phyloP scores from a whole-genome alignment of 2,113 vertebrate species.

The Caloenas nicobarica region DNA sequence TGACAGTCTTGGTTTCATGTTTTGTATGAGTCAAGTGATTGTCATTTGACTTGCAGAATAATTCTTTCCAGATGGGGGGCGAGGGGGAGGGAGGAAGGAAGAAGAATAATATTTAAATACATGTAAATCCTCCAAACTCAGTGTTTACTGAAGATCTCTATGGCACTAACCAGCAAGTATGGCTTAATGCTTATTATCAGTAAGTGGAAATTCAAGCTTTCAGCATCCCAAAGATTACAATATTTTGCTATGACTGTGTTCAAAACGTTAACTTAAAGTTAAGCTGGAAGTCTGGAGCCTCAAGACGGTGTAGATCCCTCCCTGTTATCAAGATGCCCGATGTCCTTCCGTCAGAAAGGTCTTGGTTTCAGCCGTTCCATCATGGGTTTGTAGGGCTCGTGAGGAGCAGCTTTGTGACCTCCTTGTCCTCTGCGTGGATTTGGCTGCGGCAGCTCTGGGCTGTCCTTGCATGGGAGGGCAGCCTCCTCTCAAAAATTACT shows the following conservation, averaged over 20 bases:
- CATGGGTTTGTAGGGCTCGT: background rate
- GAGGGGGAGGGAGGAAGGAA: background rate
- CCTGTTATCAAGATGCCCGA: background rate
- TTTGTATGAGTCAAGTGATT: conserved; percentile 47
- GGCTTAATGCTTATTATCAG: background rate
- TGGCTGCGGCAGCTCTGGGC: background rate
- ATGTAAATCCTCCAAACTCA: background rate
- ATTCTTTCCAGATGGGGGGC: conserved; percentile 35
- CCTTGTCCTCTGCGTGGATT: background rate
- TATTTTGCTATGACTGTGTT: background rate
- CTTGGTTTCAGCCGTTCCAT: background rate
- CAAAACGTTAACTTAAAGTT: background rate
- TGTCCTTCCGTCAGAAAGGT: background rate
- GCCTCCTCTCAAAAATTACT: background rate
- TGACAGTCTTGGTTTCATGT: conserved; percentile 22
- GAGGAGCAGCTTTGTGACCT: background rate
- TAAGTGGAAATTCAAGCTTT: background rate
- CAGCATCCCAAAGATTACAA: background rate
- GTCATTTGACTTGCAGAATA: conserved; percentile 31
- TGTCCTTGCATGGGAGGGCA: background rate
- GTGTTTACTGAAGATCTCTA: background rate
- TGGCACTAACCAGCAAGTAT: background rate
- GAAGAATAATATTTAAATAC: conserved; percentile 3
- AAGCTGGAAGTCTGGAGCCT: background rate
- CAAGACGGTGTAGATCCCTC: background rate